Base-by-base conservation (phyloP, 2,797 vertebrate genomes). In the Cichlasoma orientale region DNA sequence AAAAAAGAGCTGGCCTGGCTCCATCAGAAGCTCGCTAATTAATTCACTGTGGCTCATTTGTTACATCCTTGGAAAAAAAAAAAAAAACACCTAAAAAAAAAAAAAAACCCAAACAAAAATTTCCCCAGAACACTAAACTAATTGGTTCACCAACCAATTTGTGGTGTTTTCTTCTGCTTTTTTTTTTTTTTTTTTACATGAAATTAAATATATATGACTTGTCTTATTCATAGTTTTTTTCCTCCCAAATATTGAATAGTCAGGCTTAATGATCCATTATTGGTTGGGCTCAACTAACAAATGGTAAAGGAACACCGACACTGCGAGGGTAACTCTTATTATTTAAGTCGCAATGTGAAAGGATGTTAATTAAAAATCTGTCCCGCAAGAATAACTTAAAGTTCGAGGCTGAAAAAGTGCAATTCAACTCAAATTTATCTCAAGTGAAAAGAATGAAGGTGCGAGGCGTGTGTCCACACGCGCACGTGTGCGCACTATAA, bases 331-430 rank as follows among this genome's bases (percentile, higher is more conserved):
- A 76, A 82, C 73, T 68, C 27, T 36, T 13, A 63, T 63, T 57
- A 25, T 82, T 70, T 41, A 11, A 75, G 69, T 75, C 36, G 25
- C 3, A 74, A 84, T 59, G 52, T 80, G 69, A 81, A 72, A 63
- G 57, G 61, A 54, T 69, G 71, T 77, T 87, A 82, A 90, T 91
- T 88, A 75, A 82, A 75, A 87, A 61, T 82, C 61, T 75, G 66
- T 74, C 84, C 79, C 69, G 79, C 44, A 79, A 56, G 74, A 78
- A 21, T 72, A 72, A 85, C 82, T 72, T 80, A 55, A 79, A 80
- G 81, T 74, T 81, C 23, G 3, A 21, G 38, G 54, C 38, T 52
- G 53, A 68, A 73, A 55, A 75, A 59, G 57, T n/a, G 13, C 14
- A 72, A 78, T 66, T 85, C 55, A 53, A 84, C 50, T 74, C 25